phyloP scores from a whole-genome alignment of 2,797 vertebrate species.

The Sebastes elongatus region DNA sequence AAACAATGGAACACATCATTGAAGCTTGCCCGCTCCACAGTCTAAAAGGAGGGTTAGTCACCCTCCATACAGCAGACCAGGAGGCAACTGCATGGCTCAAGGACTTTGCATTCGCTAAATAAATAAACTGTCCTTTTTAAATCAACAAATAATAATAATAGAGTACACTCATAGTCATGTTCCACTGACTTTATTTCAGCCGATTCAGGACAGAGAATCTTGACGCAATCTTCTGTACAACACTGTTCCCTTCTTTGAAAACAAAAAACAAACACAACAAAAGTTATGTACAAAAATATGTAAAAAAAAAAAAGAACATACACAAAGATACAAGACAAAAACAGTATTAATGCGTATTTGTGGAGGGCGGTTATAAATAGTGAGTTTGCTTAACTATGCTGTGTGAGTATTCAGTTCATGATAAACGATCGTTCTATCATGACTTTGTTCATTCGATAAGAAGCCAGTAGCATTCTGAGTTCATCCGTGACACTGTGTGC shows the following conservation, averaged over 20 bases:
- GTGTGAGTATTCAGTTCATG: conserved; percentile 20
- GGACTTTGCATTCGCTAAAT: too few species aligned
- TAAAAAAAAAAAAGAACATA: conserved; percentile 55
- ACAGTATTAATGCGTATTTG: conserved; percentile 47
- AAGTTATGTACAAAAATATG: conserved; percentile 76
- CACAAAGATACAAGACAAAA: conserved; percentile 49
- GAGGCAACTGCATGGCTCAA: too few species aligned
- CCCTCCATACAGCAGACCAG: too few species aligned
- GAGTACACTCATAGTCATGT: conserved; percentile 23
- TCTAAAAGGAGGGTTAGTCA: too few species aligned
- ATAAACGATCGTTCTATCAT: neutral
- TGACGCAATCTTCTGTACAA: conserved; percentile 69
- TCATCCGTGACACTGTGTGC: conserved; percentile 25
- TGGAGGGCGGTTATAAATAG: conserved; percentile 64
- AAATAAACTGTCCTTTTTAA: neutral
- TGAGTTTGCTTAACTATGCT: conserved; percentile 28
- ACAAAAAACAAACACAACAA: conserved; percentile 43
- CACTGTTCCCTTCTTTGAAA: conserved; percentile 77
- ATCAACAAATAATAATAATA: neutral
- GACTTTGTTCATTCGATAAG: conserved; percentile 30
- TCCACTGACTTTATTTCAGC: conserved; percentile 78
- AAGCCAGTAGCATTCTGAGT: conserved; percentile 66
- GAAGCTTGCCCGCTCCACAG: too few species aligned
- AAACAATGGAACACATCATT: too few species aligned
- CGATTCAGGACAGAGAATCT: conserved; percentile 62